phyloP scores from a whole-genome alignment of 2,113 vertebrate genomes.

The Apteryx mantelli region DNA sequence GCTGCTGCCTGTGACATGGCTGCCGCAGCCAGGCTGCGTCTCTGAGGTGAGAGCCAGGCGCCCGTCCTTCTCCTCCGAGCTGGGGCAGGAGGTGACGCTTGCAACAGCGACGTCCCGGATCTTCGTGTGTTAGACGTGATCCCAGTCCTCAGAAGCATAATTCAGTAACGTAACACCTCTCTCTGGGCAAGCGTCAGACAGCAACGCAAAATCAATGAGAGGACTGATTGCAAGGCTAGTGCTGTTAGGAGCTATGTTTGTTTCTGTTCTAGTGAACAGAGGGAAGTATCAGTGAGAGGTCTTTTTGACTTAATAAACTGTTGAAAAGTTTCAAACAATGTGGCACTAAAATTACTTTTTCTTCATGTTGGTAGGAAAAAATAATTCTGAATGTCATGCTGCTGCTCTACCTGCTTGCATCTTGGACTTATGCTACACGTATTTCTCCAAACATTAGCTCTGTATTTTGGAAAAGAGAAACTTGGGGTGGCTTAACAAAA shows the following conservation, averaged over 20 bases:
- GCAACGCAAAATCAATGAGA: neutral
- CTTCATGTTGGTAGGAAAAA: neutral
- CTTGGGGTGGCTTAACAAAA: neutral
- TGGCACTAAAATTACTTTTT: neutral
- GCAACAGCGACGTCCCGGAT: neutral
- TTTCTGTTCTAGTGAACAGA: neutral
- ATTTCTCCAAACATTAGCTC: neutral
- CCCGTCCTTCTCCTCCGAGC: neutral
- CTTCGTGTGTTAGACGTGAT: neutral
- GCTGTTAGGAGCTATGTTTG: neutral
- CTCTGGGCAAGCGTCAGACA: neutral
- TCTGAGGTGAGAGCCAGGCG: accelerated
- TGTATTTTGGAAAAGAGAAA: neutral
- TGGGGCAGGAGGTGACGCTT: neutral
- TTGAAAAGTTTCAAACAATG: neutral
- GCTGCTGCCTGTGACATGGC: accelerated
- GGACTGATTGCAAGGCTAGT: neutral
- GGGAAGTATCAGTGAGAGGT: neutral
- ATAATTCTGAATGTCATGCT: neutral
- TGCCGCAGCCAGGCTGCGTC: neutral
- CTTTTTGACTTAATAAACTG: neutral
- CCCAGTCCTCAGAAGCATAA: neutral
- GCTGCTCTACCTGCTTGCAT: neutral
- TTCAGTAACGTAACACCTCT: neutral
- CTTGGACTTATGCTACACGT: neutral